Evolutionary conservation across 1,140 invertebrate species (phyloP).

Genomic region (Micrasema minimum): DNA sequence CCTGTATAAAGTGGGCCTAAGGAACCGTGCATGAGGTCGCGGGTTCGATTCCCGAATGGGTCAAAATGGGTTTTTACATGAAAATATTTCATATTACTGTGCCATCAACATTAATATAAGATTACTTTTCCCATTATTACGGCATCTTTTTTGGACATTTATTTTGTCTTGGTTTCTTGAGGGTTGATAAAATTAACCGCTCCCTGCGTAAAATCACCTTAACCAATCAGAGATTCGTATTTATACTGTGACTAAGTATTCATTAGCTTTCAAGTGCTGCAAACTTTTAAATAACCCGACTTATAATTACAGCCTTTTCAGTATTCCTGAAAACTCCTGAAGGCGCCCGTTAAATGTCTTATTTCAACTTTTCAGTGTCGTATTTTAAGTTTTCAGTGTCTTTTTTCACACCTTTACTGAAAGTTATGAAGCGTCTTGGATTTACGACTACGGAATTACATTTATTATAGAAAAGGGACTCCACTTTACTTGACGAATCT

Average conservation of each 20-base stretch:
- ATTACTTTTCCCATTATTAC: too few species aligned
- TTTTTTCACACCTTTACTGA: slow-evolving; percentile 8
- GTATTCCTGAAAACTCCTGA: background rate
- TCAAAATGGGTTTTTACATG: too few species aligned
- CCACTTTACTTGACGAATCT: slow-evolving; percentile 21
- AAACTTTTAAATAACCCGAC: slow-evolving; percentile 36
- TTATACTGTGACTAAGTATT: slow-evolving; percentile 16
- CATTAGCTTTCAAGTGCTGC: slow-evolving; percentile 10
- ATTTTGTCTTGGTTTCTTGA: background rate
- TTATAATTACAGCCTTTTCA: slow-evolving; percentile 33
- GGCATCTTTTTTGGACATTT: too few species aligned
- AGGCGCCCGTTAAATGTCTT: slow-evolving; percentile 22
- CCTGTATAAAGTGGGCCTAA: too few species aligned
- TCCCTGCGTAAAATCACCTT: slow-evolving; percentile 32
- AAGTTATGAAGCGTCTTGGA: slow-evolving; percentile 17
- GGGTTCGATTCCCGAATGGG: too few species aligned
- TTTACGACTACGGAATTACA: background rate
- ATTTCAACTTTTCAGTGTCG: slow-evolving; percentile 5
- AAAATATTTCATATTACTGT: too few species aligned
- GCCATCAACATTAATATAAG: too few species aligned
- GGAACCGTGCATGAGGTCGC: too few species aligned
- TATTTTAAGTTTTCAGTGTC: background rate
- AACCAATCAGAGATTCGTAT: slow-evolving; percentile 26
- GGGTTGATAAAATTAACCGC: slow-evolving; percentile 34
- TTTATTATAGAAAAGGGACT: slow-evolving; percentile 8